Evolutionary conservation across 2,888 invertebrate species (phyloP).

Genomic region (Perizoma affinitatum): DNA sequence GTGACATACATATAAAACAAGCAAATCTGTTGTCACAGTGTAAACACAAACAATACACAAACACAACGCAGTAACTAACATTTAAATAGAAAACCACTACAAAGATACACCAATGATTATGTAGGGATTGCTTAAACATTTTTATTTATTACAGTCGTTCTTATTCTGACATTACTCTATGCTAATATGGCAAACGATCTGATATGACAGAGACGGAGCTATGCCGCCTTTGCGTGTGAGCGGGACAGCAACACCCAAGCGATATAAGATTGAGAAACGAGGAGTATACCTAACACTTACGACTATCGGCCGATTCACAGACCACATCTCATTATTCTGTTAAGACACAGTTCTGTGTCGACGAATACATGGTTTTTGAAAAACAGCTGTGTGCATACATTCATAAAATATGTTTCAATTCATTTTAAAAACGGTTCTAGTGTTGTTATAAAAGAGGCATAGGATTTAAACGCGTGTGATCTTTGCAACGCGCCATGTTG

Average conservation of each 20-base stretch:
- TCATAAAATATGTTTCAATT: too few relatives aligned
- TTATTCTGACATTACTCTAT: conserved; percentile 56
- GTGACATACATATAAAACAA: background rate
- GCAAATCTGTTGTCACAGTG: conserved; percentile 19
- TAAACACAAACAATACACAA: conserved; percentile 20
- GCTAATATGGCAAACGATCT: conserved; percentile 81
- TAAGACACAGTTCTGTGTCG: conserved; percentile 9
- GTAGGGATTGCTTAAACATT: conserved; percentile 70
- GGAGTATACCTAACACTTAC: conserved; percentile 60
- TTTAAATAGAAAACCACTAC: conserved; percentile 55
- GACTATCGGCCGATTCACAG: conserved; percentile 32
- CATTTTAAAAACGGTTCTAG: conserved; percentile 6
- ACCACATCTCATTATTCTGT: conserved; percentile 7
- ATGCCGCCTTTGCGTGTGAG: conserved; percentile 48
- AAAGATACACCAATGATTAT: conserved; percentile 72
- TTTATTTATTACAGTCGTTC: conserved; percentile 57
- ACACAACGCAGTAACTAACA: conserved; percentile 47
- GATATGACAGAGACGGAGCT: conserved; percentile 70
- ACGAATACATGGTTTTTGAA: background rate
- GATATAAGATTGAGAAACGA: conserved; percentile 34
- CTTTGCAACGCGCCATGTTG: conserved; percentile 43
- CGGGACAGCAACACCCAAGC: conserved; percentile 49
- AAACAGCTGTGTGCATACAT: too few relatives aligned
- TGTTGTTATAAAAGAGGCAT: background rate
- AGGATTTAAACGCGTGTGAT: background rate